Percentiles rank a stretch among this genome's conserved stretches.
These are phyloP conservation scores for Oreochromis niloticus DNA, from an alignment of 2,113 vertebrate species.

Conservation along the genomic window DNA sequence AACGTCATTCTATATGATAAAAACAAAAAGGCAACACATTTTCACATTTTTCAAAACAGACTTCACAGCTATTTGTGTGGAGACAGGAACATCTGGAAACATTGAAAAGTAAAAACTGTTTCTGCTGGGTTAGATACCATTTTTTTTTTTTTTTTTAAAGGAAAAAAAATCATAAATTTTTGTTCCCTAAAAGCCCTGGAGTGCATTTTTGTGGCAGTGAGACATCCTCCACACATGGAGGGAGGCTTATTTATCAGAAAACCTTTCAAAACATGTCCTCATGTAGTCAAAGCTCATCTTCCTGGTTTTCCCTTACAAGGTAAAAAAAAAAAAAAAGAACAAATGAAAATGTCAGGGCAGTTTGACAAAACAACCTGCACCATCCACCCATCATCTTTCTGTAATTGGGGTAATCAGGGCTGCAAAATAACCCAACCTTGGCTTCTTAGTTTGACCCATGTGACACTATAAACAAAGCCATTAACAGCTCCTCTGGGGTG, in stretches of 20 bases:
- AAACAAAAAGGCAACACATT: neutral
- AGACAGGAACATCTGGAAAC: neutral
- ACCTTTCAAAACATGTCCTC: neutral
- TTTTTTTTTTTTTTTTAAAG: neutral
- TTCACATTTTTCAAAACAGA: neutral
- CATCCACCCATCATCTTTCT: neutral
- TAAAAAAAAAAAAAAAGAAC: neutral
- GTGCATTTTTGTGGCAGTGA: neutral
- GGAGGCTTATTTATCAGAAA: neutral
- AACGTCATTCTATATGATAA: neutral
- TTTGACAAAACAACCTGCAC: neutral
- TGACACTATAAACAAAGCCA: neutral
- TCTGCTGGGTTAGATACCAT: neutral
- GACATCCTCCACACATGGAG: neutral
- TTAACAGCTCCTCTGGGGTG: neutral
- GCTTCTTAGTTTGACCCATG: neutral
- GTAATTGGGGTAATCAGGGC: neutral
- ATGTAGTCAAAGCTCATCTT: neutral
- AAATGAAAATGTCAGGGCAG: constrained; percentile 3
- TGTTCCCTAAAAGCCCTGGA: neutral
- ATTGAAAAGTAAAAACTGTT: neutral
- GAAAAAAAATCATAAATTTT: neutral
- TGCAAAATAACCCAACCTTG: neutral
- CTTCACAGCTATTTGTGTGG: neutral
- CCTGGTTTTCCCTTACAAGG: neutral